phyloP scores from a whole-genome alignment of 2,113 vertebrate species.

The Xenotilapia flavipinnis region DNA sequence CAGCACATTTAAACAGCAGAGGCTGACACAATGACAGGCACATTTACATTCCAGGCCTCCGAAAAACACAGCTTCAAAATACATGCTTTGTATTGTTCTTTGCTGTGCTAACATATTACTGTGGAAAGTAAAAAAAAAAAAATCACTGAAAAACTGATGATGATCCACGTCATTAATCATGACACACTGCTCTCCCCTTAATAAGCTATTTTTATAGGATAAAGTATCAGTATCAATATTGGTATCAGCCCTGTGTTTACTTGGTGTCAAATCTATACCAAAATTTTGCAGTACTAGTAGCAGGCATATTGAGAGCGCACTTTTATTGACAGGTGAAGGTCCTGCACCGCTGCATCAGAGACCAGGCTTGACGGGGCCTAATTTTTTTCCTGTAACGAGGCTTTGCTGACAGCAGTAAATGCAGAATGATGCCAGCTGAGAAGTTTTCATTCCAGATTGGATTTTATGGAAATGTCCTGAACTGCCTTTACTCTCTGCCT shows the following conservation, averaged over 20 bases:
- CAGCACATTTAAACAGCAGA: neutral
- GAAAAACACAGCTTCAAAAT: neutral
- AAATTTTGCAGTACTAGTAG: neutral
- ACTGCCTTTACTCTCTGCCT: neutral
- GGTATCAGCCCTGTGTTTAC: neutral
- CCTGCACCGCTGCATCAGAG: neutral
- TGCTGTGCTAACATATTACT: neutral
- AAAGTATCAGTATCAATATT: neutral
- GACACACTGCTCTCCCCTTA: neutral
- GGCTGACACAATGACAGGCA: neutral
- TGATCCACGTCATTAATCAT: neutral
- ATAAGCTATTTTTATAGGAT: neutral
- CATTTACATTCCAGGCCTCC: neutral
- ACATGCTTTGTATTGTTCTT: neutral
- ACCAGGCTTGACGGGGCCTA: neutral
- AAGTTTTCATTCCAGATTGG: neutral
- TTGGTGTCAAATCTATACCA: neutral
- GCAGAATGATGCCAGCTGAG: neutral
- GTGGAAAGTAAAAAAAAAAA: neutral
- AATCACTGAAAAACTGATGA: neutral
- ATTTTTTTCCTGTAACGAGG: neutral
- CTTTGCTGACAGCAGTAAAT: conserved; percentile 7
- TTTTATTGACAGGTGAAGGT: neutral
- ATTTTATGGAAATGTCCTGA: conserved; percentile 12
- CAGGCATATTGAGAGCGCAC: neutral